Percentiles rank a stretch among this genome's conserved stretches.
Evolutionary conservation across 1,140 invertebrate species (phyloP).

Genomic region (Augochlora pura): DNA sequence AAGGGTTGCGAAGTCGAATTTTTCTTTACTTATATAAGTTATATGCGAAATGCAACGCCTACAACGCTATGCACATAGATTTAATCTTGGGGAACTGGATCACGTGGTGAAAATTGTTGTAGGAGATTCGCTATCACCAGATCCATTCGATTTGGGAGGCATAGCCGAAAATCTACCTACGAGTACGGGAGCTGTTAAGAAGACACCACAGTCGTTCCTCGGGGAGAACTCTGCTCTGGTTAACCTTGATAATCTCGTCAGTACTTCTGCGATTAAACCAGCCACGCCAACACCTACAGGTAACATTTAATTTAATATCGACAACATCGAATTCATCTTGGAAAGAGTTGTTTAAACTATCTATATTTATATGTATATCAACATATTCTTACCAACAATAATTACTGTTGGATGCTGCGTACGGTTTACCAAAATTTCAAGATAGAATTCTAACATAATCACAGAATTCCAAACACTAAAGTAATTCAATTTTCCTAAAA

Average conservation of each 20-base stretch:
- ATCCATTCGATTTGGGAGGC: conserved; percentile 87
- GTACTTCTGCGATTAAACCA: conserved; percentile 80
- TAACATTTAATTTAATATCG: conserved; percentile 55
- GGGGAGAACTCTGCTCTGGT: conserved; percentile 96
- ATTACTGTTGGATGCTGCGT: too few species aligned
- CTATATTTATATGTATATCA: too few species aligned
- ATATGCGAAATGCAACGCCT: neutral
- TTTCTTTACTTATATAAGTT: neutral
- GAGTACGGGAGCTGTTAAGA: conserved; percentile 83
- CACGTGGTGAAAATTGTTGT: conserved; percentile 5
- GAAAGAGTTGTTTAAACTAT: too few species aligned
- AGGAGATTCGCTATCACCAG: conserved; percentile 79
- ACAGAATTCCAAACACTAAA: conserved; percentile 8
- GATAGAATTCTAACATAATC: neutral
- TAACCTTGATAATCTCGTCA: conserved; percentile 96
- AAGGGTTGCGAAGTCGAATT: neutral
- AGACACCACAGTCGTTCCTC: conserved; percentile 95
- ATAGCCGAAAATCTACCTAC: conserved; percentile 81
- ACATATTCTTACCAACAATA: too few species aligned
- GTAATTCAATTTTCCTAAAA: neutral
- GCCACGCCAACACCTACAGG: conserved; percentile 73
- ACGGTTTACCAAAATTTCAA: neutral
- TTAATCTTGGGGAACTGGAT: neutral
- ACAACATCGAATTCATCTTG: neutral
- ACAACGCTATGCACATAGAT: too few species aligned